These are phyloP conservation scores for Ormia ochracea DNA, from an alignment of 2,888 invertebrate species.

Conservation along the genomic window DNA sequence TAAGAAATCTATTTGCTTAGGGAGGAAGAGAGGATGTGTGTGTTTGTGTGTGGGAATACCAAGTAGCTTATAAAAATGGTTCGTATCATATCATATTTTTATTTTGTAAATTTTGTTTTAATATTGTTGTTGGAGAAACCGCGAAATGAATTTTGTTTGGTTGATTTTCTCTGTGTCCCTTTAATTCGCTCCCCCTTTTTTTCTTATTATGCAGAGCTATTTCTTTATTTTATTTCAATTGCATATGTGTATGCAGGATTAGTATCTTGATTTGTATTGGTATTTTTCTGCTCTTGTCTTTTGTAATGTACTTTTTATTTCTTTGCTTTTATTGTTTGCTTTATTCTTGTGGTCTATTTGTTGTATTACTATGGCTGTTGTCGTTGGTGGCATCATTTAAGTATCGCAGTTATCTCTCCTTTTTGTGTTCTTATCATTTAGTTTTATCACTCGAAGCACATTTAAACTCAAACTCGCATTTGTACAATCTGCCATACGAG, in stretches of 20 bases:
- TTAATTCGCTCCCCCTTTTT: neutral
- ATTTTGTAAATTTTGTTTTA: neutral
- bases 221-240: neutral
- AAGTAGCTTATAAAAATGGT: neutral
- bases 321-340: constrained; percentile 37
- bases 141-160: constrained; percentile 45
- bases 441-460: constrained; percentile 37
- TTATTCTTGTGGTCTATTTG: constrained; percentile 11
- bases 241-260: constrained; percentile 29
- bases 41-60: neutral
- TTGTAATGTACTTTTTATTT: constrained; percentile 28
- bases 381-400: constrained; percentile 27
- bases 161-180: constrained; percentile 21
- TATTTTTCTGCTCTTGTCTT: constrained; percentile 18
- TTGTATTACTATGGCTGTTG: constrained; percentile 8
- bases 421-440: constrained; percentile 31
- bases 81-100: constrained; percentile 7
- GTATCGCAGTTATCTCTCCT: constrained; percentile 38
- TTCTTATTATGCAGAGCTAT: constrained; percentile 27
- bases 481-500: constrained; percentile 15
- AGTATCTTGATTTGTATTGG: constrained; percentile 34
- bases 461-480: constrained; percentile 6
- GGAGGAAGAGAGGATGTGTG: neutral
- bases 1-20: constrained; percentile 2
- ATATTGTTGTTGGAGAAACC: constrained; percentile 34